Percentiles rank a stretch among this genome's conserved stretches.
phyloP scores from a whole-genome alignment of 92 coral and sea anemone genomes.

The Siderastrea radians region DNA sequence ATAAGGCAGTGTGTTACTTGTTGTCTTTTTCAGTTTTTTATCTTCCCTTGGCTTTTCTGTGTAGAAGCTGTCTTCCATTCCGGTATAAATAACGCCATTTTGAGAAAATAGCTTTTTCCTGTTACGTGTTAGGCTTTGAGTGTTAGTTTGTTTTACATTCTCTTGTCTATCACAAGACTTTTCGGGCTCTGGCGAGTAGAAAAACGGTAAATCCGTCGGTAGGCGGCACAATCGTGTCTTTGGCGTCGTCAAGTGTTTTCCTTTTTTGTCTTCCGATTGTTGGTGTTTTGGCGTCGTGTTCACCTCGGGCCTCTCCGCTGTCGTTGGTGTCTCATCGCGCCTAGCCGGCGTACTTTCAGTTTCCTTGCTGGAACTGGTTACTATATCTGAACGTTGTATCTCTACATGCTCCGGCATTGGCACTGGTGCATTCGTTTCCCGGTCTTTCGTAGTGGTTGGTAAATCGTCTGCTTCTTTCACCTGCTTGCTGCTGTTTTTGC shows the following conservation, averaged over 20 bases:
- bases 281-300: slow-evolving; percentile 8
- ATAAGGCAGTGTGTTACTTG: slow-evolving; percentile 23
- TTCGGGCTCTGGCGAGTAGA: slow-evolving; percentile 55
- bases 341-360: neutral
- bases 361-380: slow-evolving; percentile 2
- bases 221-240: slow-evolving; percentile 38
- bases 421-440: neutral
- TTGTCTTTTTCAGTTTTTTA: slow-evolving; percentile 24
- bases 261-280: neutral
- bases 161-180: neutral
- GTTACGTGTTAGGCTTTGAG: neutral
- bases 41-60: slow-evolving; percentile 12
- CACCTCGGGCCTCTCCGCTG: neutral
- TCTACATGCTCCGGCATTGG: neutral
- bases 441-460: neutral
- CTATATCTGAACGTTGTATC: neutral
- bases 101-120: slow-evolving; percentile 10
- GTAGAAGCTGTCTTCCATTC: slow-evolving; percentile 44
- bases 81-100: slow-evolving; percentile 16
- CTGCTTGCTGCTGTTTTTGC: slow-evolving; percentile 5
- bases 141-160: neutral
- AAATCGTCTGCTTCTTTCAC: slow-evolving; percentile 37
- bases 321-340: neutral
- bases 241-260: neutral
- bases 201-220: slow-evolving; percentile 64